Base-by-base conservation (phyloP, 2,113 vertebrate species). In the Cyanocitta stelleri region DNA sequence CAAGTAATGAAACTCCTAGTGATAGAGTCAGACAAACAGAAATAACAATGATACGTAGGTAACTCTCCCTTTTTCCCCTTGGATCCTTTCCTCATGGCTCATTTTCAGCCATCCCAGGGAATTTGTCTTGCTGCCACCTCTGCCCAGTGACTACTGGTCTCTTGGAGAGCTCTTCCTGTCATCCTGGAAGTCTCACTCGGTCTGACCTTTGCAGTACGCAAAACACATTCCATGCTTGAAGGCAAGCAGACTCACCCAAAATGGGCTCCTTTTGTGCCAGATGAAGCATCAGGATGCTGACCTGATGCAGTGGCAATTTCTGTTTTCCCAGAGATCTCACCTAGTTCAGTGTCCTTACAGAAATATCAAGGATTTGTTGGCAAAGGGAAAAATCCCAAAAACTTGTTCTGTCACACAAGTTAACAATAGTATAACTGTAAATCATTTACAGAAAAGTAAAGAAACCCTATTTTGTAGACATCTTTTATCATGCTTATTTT, bases 281-380 rank as follows among this genome's bases (percentile, higher is more conserved):
- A 30, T 4, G 1, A 74, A 89, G 19, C 23, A 32, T 54, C 19
- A 23, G 55, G 46, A 39, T 62, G 21, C 37, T 58, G 35, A 44
- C 13, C 43, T 4, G 2, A 1, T 6, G 16, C 0, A 6, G n/a
- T 0, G 1, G 8, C 15, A 32, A 37, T n/a, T 63, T 68, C 37
- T 72, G 7, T 21, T 56, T n/a, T 54, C 30, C 24, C 32, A 32
- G 18, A 16, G 1, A 8, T 76, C 21, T 20, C 41, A 58, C 32
- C 19, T 30, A 13, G 16, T 4, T 44, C 19, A 24, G 11, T 27
- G 16, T 67, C n/a, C 56, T 58, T 52, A n/a, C 13, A 72, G 58
- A 44, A 79, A 20, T 46, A 37, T 15, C 16, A 44, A 59, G 13
- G 23, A 73, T 11, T 56, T 68, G 5, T 68, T 62, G 43, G 27